phyloP scores from a whole-genome alignment of 2,888 invertebrate species.

The Sipha maydis region DNA sequence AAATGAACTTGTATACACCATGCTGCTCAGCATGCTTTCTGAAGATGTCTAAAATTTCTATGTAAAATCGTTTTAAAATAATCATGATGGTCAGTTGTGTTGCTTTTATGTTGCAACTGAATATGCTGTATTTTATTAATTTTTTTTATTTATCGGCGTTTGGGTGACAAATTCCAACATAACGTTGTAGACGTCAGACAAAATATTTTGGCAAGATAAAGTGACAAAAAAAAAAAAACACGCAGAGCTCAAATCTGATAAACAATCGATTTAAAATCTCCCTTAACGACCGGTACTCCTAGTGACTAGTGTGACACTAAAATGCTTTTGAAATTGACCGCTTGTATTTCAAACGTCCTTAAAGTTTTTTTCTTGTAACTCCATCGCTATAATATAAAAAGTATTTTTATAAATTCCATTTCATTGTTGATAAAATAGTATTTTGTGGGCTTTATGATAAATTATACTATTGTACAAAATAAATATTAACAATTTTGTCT shows the following conservation, averaged over 20 bases:
- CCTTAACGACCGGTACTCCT: constrained; percentile 24
- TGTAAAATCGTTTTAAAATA: constrained; percentile 32
- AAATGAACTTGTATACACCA: constrained; percentile 33
- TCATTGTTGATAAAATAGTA: constrained; percentile 18
- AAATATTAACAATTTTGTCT: background rate
- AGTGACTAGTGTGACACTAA: constrained; percentile 33
- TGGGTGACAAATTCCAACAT: constrained; percentile 54
- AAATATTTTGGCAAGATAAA: constrained; percentile 48
- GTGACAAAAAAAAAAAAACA: constrained; percentile 6
- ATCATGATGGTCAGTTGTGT: constrained; percentile 6
- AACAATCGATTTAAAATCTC: constrained; percentile 41
- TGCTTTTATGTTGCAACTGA: constrained; percentile 8
- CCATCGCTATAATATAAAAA: background rate
- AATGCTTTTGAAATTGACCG: constrained; percentile 56
- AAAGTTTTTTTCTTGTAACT: background rate
- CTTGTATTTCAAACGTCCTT: constrained; percentile 25
- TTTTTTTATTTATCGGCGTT: constrained; percentile 44
- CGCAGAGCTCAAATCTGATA: constrained; percentile 24
- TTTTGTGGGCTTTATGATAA: background rate
- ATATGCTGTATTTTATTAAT: constrained; percentile 16
- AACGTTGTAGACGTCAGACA: constrained; percentile 1
- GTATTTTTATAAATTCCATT: constrained; percentile 33
- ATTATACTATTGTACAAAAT: background rate
- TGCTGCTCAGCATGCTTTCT: background rate
- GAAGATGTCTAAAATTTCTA: constrained; percentile 5